Percentiles rank a stretch among this genome's conserved stretches.
Evolutionary conservation across 2,888 invertebrate species (phyloP).

Genomic region (Lysandra coridon): DNA sequence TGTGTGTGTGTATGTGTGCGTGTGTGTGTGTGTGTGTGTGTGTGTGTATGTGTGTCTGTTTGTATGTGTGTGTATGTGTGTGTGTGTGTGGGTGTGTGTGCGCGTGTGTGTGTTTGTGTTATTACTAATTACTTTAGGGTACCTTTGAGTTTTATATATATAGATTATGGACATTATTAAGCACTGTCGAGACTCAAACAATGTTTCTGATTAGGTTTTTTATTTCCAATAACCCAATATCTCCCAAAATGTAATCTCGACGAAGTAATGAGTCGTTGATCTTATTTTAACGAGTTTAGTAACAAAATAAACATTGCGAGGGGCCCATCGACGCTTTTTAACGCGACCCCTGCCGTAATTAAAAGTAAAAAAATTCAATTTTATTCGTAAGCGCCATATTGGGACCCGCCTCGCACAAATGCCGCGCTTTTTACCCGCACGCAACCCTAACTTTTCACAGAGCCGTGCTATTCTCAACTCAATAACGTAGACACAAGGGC

Average conservation of each 20-base stretch:
- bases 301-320: constrained; percentile 44
- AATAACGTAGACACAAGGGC: constrained; percentile 39
- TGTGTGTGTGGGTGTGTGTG: too few relatives aligned
- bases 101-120: too few relatives aligned
- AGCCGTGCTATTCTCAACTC: constrained; percentile 41
- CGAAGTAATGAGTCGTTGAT: constrained; percentile 36
- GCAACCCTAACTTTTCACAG: constrained; percentile 36
- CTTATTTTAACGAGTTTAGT: constrained; percentile 42
- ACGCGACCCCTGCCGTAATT: constrained; percentile 58
- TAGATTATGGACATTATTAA: not conserved
- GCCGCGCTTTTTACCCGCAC: constrained; percentile 57
- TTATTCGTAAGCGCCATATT: constrained; percentile 66
- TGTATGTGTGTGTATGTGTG: too few relatives aligned
- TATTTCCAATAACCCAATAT: not conserved
- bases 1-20: too few relatives aligned
- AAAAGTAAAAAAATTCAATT: constrained; percentile 74
- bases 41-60: too few relatives aligned
- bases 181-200: not conserved
- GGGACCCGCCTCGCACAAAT: constrained; percentile 77
- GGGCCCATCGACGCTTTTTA: constrained; percentile 42
- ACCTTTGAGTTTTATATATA: too few relatives aligned
- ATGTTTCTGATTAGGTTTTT: not conserved
- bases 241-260: constrained; percentile 2
- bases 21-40: too few relatives aligned
- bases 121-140: too few relatives aligned